Evolutionary conservation across 2,113 vertebrate species (phyloP), one percentile per base, ranked within the genome.

Genomic region (Lophochroa leadbeateri): DNA sequence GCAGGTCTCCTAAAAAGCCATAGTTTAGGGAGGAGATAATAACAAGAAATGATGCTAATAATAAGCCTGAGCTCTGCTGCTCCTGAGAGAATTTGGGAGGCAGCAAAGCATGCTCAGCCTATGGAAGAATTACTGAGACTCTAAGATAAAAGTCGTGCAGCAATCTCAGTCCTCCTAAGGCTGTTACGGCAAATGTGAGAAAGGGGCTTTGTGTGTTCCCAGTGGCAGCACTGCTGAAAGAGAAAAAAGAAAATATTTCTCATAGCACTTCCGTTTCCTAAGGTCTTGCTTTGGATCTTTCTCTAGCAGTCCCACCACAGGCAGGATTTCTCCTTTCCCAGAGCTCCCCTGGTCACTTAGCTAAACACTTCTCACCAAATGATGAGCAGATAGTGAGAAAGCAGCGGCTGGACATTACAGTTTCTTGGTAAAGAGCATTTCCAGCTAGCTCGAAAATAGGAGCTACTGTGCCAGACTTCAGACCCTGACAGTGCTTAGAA

Each of bases 361-460:
- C n/a, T 63, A 7, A 84, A 28, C 1, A 2, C 12, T n/a, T n/a
- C 20, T 57, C 61, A 8, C 41, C 5, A 7, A 64, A 43, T 25
- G 17, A 69, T 5, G 37, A 82, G 52, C 47, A 68, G 29, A 3
- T n/a, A 55, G 67, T 63, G 35, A 52, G 39, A 85, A 88, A 69
- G 28, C 0, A 0, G 65, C 60, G 49, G 35, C 31, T 76, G 70
- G 35, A 60, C 3, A 0, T n/a, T 60, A 13, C 37, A 24, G 12
- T 15, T 65, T 33, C 13, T 84, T 11, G 3, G 44, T 57, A 24
- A 94, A 2, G 11, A 44, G 25, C 18, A 25, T 55, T 86, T 82
- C 81, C 47, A 89, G 43, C 19, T 6, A 71, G 61, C 65, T 71
- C 2, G 0, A 60, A 88, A 94, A 17, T 13, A 88, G 71, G 68